These are phyloP conservation scores for Arvicanthis niloticus DNA, from an alignment of 2,113 vertebrate species.

Conservation along the genomic window DNA sequence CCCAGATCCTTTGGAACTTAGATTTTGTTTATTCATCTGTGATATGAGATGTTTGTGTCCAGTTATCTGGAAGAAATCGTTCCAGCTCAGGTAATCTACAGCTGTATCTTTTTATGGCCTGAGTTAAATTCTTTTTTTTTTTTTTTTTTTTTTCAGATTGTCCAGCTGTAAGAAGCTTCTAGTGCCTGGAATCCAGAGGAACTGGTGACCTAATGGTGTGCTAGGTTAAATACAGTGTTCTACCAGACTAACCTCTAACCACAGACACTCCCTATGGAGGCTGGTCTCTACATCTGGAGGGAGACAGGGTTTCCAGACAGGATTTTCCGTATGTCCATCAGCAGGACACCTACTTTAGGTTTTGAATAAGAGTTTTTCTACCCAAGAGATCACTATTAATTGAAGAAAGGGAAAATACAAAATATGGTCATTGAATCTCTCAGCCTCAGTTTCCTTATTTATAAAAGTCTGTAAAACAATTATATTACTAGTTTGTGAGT, in stretches of 20 bases:
- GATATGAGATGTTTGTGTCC: background rate
- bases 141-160: background rate
- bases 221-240: background rate
- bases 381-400: background rate
- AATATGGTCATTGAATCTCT: background rate
- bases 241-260: slow-evolving; percentile 9
- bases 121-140: background rate
- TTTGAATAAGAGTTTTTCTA: slow-evolving; percentile 43
- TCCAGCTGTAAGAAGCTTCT: background rate
- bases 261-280: background rate
- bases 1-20: background rate
- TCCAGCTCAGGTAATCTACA: background rate
- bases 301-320: slow-evolving; percentile 50
- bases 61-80: background rate
- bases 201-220: background rate
- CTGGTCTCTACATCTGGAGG: background rate
- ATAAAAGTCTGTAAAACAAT: background rate
- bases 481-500: background rate
- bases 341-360: background rate
- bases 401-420: background rate
- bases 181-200: background rate
- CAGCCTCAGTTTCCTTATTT: background rate
- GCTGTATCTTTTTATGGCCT: background rate
- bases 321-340: slow-evolving; percentile 31
- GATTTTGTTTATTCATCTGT: slow-evolving; percentile 40